Base-by-base conservation (phyloP, 2,113 vertebrate species). In the Lasiurus borealis region DNA sequence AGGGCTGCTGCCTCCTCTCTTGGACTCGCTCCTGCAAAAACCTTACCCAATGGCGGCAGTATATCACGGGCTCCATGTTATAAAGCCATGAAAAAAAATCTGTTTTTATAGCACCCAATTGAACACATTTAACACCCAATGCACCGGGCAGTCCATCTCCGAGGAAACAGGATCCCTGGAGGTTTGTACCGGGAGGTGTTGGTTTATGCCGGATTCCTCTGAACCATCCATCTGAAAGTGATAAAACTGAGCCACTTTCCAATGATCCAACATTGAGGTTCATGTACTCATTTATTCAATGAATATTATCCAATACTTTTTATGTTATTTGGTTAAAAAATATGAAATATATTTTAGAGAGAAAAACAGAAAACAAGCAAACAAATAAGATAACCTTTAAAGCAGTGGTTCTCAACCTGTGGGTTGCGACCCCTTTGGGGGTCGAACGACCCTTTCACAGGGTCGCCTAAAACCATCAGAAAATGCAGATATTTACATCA, bases 271-370 rank as follows among this genome's bases (percentile, higher is more conserved):
- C 10, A 10, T 80, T 69, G 44, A 82, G 68, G 34, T 68, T 84
- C 76, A 72, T 62, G 34, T 0, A n/a, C 12, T 88, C 72, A 75
- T 36, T 94, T 77, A 92, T 34, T 76, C 36, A 54, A 36, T 27
- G 88, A 90, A 71, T 59, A 90, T 50, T 82, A 68, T 90, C 77
- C 88, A 95, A 48, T 6, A 15, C n/a, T 8, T 88, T 87, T 50
- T 85, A 23, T 27, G 10, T 59, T 52, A 71, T 95, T 85, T 52
- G 62, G 18, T 40, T 0, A 3, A 31, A 62, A 90, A 64, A 64
- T 40, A 90, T 8, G 25, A 88, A 88, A 13, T 12, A 18, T 48
- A 68, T 76, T 88, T 96, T 31, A 64, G 36, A 91, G 31, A 94
- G 19, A 8, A 84, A 85, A 68, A 87, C 0, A 64, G 10, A 18